phyloP scores from a whole-genome alignment of 2,888 invertebrate genomes.

The Achlya flavicornis region DNA sequence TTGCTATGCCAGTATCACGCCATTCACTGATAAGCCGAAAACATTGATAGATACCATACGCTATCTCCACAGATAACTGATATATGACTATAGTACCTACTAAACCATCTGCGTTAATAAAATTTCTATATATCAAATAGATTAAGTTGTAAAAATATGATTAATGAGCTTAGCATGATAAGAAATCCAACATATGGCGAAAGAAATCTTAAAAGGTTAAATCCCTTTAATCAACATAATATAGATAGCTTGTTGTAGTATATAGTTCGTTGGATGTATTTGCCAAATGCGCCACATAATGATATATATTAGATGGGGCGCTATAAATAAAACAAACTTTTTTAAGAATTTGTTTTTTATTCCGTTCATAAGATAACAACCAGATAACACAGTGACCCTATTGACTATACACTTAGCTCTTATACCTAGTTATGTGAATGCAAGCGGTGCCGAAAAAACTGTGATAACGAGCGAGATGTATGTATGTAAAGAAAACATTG shows the following conservation, averaged over 20 bases:
- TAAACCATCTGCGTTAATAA: not conserved
- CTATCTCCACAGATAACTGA: conserved; percentile 27
- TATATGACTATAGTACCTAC: not conserved
- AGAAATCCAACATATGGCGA: not conserved
- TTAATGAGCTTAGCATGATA: not conserved
- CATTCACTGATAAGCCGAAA: conserved; percentile 43
- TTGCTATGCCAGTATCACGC: conserved; percentile 29
- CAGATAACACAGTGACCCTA: not conserved
- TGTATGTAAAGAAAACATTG: too few relatives aligned
- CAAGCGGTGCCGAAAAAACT: too few relatives aligned
- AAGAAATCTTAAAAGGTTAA: not conserved
- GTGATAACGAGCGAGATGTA: too few relatives aligned
- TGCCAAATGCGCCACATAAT: not conserved
- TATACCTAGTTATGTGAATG: not conserved
- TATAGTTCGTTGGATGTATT: not conserved
- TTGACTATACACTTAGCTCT: not conserved
- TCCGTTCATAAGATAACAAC: not conserved
- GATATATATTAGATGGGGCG: too few relatives aligned
- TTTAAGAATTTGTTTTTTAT: not conserved
- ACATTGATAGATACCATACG: conserved; percentile 34
- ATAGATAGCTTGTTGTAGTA: not conserved
- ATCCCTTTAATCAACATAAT: not conserved
- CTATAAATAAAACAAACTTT: too few relatives aligned
- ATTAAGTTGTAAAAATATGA: not conserved
- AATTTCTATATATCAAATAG: not conserved